A percentile compares a stretch with the other conserved stretches of the same genome.
These are phyloP conservation scores for Macropus fuliginosus DNA, from an alignment of 2,797 vertebrate genomes.

Conservation along the genomic window DNA sequence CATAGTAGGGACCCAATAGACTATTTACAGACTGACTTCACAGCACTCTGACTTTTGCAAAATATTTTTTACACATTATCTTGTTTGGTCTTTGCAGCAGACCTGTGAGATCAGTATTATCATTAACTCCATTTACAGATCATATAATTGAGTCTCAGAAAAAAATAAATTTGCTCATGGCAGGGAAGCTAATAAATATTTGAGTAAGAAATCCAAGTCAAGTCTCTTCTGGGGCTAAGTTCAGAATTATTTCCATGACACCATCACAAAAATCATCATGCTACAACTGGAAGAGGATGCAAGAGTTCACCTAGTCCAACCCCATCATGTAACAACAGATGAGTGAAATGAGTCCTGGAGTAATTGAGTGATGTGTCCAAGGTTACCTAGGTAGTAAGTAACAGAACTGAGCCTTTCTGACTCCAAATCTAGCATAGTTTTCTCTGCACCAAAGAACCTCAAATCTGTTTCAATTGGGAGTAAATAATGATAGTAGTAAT, in stretches of 20 bases:
- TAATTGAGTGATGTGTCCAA: neutral
- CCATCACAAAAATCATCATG: neutral
- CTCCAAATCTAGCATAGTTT: constrained; percentile 8
- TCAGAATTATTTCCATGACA: neutral
- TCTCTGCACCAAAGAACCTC: neutral
- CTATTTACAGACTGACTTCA: neutral
- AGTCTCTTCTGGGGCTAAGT: neutral
- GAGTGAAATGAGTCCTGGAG: neutral
- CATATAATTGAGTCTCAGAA: neutral
- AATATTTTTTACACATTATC: neutral
- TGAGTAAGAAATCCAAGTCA: neutral
- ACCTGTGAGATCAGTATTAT: neutral
- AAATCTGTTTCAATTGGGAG: constrained; percentile 13
- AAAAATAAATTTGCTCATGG: neutral
- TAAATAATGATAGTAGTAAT: neutral
- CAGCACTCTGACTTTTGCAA: neutral
- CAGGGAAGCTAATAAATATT: neutral
- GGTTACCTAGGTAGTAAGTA: neutral
- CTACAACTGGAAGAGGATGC: neutral
- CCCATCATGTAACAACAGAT: neutral
- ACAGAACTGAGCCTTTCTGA: constrained; percentile 7
- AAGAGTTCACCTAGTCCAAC: neutral
- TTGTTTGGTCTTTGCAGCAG: neutral
- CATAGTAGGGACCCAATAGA: too few species aligned
- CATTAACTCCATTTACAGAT: neutral